Conservation (phyloP, 2,888 invertebrate species). For the Lydus trimaculatus region DNA sequence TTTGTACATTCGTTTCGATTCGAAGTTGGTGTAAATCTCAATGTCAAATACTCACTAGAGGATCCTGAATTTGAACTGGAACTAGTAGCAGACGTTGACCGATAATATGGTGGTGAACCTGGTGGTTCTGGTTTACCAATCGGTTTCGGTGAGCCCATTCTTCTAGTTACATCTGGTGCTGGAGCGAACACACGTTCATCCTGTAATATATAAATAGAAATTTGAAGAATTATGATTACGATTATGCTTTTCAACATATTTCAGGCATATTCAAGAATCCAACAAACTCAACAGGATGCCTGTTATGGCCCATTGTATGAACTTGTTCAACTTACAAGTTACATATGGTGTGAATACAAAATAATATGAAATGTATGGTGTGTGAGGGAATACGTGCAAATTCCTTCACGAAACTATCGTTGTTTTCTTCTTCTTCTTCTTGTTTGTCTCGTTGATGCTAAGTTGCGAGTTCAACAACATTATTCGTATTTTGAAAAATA, state of each 20-base stretch:
- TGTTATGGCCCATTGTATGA: conserved; percentile 29
- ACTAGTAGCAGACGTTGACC: conserved; percentile 65
- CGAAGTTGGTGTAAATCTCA: conserved; percentile 24
- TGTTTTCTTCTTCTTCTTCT: neutral
- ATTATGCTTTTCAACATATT: no score
- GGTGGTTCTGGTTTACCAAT: conserved; percentile 55
- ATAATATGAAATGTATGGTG: conserved; percentile 9
- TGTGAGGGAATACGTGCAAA: neutral
- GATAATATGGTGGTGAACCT: conserved; percentile 61
- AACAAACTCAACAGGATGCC: conserved; percentile 27
- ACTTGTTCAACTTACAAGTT: conserved; percentile 28
- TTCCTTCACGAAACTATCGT: neutral
- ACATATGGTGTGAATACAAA: conserved; percentile 29
- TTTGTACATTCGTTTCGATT: neutral
- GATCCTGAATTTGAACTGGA: conserved; percentile 69
- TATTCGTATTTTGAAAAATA: neutral
- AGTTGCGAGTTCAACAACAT: no score
- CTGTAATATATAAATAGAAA: conserved; percentile 32
- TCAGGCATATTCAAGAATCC: neutral
- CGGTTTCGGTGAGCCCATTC: conserved; percentile 53
- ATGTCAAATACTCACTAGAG: conserved; percentile 62
- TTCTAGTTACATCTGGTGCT: conserved; percentile 68
- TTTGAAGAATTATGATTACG: neutral
- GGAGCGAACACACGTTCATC: conserved; percentile 57
- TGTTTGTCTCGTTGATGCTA: no score